Evolutionary conservation across 2,888 invertebrate species (phyloP), one percentile per base, ranked within the genome.

Genomic region (Athalia circularis): DNA sequence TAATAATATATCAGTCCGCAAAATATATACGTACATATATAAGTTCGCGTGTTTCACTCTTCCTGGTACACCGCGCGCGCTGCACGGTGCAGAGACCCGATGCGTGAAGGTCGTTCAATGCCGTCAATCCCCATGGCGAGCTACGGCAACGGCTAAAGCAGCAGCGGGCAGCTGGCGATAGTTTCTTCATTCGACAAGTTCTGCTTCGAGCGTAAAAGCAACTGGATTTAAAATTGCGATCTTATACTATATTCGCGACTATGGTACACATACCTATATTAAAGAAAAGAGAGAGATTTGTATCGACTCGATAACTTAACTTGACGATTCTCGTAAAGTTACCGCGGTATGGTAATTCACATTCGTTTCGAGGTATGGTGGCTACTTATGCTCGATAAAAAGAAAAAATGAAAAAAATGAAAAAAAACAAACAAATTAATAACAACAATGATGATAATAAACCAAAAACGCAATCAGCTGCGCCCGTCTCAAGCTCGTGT

Each of bases 61-160:
- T 75, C 75, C 75, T 75, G 75, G 75, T 75, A 64, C 72, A 29
- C 57, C 43, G 45, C 64, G 43, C 5, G 64, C 15, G 43, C n/a
- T 43, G 11, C 64, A n/a, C 62, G 9, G 83, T 80, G 82, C 79
- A 79, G 82, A 83, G 84, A 83, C 81, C 82, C 81, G 86, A 86
- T 87, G 86, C 81, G 81, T 79, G 86, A 87, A 87, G 87, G 87
- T 83, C 87, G 87, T 87, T 88, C 87, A 87, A 88, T 87, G 87
- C 86, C 87, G 83, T 78, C 77, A 76, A 77, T 52, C 61, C 5
- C 29, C 50, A 50, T 64, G 64, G 50, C 67, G 13, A 52, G 15
- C 29, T 29, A 4, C 29, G 13, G 5, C 15, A 45, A 4, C 29
- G 4, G 59, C 9, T n/a, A 61, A 7, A 13, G n/a, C 6, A 13